Percentiles rank a stretch among this genome's conserved stretches.
phyloP scores from a whole-genome alignment of 2,888 invertebrate genomes.

The Ypsolopha sequella region DNA sequence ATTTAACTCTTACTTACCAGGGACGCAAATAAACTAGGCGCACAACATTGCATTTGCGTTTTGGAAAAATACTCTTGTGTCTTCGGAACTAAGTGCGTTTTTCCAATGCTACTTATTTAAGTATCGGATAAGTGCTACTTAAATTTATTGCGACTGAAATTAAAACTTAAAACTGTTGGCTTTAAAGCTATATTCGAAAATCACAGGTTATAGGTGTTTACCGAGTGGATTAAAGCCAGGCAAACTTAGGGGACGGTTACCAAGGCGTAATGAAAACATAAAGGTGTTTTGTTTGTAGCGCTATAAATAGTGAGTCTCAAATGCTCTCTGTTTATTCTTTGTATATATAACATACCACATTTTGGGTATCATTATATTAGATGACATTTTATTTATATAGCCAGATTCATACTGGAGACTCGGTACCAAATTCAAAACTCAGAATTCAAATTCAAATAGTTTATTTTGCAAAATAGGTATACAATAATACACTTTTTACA shows the following conservation, averaged over 20 bases:
- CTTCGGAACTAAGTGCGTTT: not conserved
- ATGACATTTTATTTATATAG: too few species aligned
- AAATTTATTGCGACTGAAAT: not conserved
- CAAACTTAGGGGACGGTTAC: slow-evolving; percentile 2
- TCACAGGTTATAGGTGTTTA: not conserved
- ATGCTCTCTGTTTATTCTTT: too few species aligned
- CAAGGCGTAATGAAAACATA: not conserved
- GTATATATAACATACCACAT: too few species aligned
- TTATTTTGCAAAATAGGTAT: too few species aligned
- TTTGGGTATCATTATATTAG: too few species aligned
- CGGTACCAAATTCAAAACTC: too few species aligned
- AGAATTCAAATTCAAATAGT: too few species aligned
- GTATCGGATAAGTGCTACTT: not conserved
- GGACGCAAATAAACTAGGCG: slow-evolving; percentile 1
- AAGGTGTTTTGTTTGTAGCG: not conserved
- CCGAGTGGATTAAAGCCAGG: slow-evolving; percentile 1
- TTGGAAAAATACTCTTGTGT: not conserved
- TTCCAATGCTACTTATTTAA: not conserved
- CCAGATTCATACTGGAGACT: too few species aligned
- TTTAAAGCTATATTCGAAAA: not conserved
- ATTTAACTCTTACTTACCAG: slow-evolving; percentile 15
- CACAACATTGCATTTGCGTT: not conserved
- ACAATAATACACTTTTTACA: too few species aligned
- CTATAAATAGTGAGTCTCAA: not conserved
- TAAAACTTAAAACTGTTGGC: not conserved